Conservation (phyloP, 2,113 vertebrate species). For the Tragelaphus scriptus region DNA sequence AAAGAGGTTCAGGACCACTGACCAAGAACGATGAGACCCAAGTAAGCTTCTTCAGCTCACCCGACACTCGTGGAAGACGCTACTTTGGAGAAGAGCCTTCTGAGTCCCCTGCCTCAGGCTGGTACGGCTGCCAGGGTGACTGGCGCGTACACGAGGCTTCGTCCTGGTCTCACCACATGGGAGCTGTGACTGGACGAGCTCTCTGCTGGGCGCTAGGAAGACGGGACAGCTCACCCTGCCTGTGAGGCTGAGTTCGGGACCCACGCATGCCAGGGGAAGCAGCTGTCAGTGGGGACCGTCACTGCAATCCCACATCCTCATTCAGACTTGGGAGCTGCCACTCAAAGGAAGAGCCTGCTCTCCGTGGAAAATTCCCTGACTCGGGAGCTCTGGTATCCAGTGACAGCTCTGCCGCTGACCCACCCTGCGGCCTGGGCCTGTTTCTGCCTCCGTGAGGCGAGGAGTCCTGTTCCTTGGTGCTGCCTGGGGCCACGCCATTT, state of each 20-base stretch:
- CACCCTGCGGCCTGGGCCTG: rapidly evolving
- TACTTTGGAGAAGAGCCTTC: neutral
- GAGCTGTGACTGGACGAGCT: neutral
- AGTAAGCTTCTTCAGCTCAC: rapidly evolving
- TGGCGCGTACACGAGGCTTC: neutral
- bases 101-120: rapidly evolving
- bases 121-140: neutral
- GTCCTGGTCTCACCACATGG: rapidly evolving
- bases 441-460: rapidly evolving
- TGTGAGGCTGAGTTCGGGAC: rapidly evolving
- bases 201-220: rapidly evolving
- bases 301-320: rapidly evolving
- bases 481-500: rapidly evolving
- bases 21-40: neutral
- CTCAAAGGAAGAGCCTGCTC: neutral
- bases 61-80: rapidly evolving
- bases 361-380: rapidly evolving
- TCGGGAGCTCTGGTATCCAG: rapidly evolving
- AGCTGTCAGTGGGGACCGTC: rapidly evolving
- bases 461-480: rapidly evolving
- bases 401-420: rapidly evolving
- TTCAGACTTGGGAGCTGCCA: neutral
- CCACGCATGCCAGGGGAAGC: rapidly evolving
- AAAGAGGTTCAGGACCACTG: neutral
- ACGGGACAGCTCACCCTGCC: rapidly evolving